Base-by-base conservation (phyloP, 2,797 vertebrate species). In the Crossoptilon crossoptilon region DNA sequence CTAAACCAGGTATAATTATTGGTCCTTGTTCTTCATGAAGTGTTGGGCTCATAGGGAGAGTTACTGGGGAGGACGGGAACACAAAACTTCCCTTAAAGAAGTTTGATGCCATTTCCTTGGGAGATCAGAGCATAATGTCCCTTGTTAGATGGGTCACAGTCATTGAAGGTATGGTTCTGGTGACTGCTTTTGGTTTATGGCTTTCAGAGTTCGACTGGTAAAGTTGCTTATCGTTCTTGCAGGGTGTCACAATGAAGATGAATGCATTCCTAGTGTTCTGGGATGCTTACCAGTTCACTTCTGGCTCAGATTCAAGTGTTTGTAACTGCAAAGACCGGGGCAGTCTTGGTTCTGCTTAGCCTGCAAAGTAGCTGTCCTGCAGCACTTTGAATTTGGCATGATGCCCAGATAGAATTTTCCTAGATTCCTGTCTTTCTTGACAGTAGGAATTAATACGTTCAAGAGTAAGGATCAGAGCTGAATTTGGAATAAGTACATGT, bases 1-100 rank as follows among this genome's bases (percentile, higher is more conserved):
- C 96, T 91, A 98, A 97, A 95, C 99, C 99, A 98, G 99, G 99
- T 99, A 98, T 86, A 91, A 75, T 93, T 93, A 49, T 70, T 92
- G 63, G 72, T 49, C 53, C 43, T 62, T 94, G 33, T 55, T 87
- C 18, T 70, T 95, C 80, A 82, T 76, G 70, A 79, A 92, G 24
- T 74, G 9, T 41, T 64, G 64, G 31, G 15, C 7, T 92, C 51
- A 66, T 46, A 62, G 49, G 56, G 41, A 58, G 29, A 58, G 31
- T 76, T 49, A 14, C 17, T 19, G 18, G n/a, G 46, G 21, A 60
- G 51, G 27, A 17, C 27, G 18, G 51, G 51, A 53, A 29, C 51
- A 17, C 55, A 33, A 70, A 84, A 24, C 2, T 3, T n/a, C 18
- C 43, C 70, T 39, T 21, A 4, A 27, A 44, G 6, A 16, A 56